Evolutionary conservation across 2,888 invertebrate species (phyloP).

Genomic region (Ichneumon xanthorius): DNA sequence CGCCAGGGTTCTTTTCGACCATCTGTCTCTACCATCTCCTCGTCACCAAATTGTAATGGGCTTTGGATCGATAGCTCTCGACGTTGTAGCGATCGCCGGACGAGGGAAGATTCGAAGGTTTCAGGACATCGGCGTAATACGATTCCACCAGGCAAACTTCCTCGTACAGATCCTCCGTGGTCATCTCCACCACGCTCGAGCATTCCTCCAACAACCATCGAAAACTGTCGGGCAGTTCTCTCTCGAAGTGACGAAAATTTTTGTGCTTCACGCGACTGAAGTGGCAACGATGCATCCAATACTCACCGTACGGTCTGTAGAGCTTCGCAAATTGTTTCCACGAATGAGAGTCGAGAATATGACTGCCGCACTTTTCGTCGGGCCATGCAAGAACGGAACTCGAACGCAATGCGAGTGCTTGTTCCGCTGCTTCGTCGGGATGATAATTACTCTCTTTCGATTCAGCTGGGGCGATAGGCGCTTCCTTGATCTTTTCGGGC

Average conservation of each 20-base stretch:
- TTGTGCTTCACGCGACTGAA: constrained; percentile 76
- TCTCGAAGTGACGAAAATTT: constrained; percentile 78
- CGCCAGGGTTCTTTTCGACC: not conserved
- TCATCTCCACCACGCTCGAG: constrained; percentile 79
- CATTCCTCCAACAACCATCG: constrained; percentile 84
- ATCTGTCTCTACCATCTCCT: constrained; percentile 64
- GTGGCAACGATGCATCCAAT: constrained; percentile 82
- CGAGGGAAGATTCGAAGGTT: constrained; percentile 30
- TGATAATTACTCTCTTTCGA: constrained; percentile 9
- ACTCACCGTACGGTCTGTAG: constrained; percentile 79
- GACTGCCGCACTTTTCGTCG: constrained; percentile 51
- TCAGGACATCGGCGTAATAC: constrained; percentile 75
- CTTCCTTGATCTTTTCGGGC: constrained; percentile 22
- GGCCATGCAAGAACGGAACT: constrained; percentile 33
- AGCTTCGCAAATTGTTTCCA: constrained; percentile 64
- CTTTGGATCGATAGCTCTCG: constrained; percentile 55
- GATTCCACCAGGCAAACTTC: constrained; percentile 81
- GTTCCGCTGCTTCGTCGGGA: not conserved
- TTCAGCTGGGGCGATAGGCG: not conserved
- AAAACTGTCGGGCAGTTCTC: constrained; percentile 81
- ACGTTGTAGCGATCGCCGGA: constrained; percentile 28
- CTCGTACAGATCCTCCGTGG: constrained; percentile 80
- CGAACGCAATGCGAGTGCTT: constrained; percentile 19
- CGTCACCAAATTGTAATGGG: constrained; percentile 47
- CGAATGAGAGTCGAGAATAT: constrained; percentile 3